Evolutionary conservation across 1,140 invertebrate species (phyloP), one percentile per base, ranked within the genome.

Genomic region (Dendrolimus kikuchii): DNA sequence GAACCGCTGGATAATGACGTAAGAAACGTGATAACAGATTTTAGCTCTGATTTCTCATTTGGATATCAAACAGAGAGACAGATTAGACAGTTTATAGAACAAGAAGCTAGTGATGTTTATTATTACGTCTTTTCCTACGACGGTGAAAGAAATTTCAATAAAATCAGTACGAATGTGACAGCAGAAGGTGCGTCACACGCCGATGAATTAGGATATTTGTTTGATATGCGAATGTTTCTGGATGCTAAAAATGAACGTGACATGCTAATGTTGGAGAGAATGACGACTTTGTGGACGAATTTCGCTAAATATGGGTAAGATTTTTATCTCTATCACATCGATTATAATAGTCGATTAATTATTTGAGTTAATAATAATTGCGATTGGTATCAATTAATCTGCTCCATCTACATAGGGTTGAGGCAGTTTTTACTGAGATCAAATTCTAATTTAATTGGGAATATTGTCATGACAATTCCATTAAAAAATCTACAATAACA

Each of bases 241-340:
- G 42, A 7, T n/a, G 10, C 48, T 40, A 10, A 49, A 9, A 39
- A 38, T 9, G 37, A 23, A 5, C 59, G 64, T 38, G 70, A 75
- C 38, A 50, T 62, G 46, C 5, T 64, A 3, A 55, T 64, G 3
- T 46, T 64, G 0, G 60, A 73, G 36, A 49, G 61, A 9, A 62
- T 73, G 36, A 68, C 67, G 1, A 60, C 57, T 4, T 5, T 73
- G 39, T 73, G 70, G 69, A 60, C 69, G 0, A 67, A 72, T 49
- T 72, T 72, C n/a, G 62, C 52, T 40, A 72, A 72, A 51, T 73
- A 59, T 41, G 62, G 70, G 70, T 68, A 49, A 55, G 64, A 6
- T 5, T 6, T 7, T 45, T 45, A 10, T n/a, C 5, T 45, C 23
- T 45, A 45, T n/a, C 5, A 5, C 23, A 45, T 45, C 0, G n/a